Evolutionary conservation across 2,113 vertebrate genomes (phyloP).

Genomic region (Oreotragus oreotragus): DNA sequence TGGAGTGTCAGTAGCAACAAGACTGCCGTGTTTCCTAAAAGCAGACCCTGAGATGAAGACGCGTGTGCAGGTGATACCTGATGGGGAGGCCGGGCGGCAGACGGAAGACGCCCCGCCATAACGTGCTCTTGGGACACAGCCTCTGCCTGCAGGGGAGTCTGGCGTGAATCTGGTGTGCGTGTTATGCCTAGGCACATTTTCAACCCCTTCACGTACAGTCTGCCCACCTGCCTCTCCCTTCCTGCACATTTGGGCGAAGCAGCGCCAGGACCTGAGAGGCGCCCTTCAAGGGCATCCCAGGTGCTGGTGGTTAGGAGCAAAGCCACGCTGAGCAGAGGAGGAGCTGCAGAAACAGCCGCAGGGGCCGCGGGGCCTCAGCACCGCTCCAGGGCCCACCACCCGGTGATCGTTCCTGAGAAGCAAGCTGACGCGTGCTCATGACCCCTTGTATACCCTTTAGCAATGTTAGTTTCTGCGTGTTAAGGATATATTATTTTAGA

Average conservation of each 20-base stretch:
- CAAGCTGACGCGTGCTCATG: background rate
- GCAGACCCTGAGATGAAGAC: conserved; percentile 9
- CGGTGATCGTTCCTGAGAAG: background rate
- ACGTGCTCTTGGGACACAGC: background rate
- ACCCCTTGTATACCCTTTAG: background rate
- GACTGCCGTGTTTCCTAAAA: background rate
- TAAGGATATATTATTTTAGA: background rate
- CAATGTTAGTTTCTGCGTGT: background rate
- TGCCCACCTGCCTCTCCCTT: too few species aligned
- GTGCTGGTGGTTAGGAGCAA: background rate
- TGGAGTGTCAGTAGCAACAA: background rate
- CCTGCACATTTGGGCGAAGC: background rate
- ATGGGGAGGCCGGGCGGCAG: background rate
- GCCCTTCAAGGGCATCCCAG: background rate
- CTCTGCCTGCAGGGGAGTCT: background rate
- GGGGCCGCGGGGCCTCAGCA: rapidly evolving
- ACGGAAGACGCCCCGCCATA: background rate
- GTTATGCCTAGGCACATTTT: rapidly evolving
- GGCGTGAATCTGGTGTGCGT: background rate
- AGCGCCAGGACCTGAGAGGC: background rate
- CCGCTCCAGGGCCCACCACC: rapidly evolving
- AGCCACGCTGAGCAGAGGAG: background rate
- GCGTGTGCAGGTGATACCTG: rapidly evolving
- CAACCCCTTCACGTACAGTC: rapidly evolving
- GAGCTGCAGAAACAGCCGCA: background rate